phyloP scores from a whole-genome alignment of 2,113 vertebrate species.

The Crotalus helleri region DNA sequence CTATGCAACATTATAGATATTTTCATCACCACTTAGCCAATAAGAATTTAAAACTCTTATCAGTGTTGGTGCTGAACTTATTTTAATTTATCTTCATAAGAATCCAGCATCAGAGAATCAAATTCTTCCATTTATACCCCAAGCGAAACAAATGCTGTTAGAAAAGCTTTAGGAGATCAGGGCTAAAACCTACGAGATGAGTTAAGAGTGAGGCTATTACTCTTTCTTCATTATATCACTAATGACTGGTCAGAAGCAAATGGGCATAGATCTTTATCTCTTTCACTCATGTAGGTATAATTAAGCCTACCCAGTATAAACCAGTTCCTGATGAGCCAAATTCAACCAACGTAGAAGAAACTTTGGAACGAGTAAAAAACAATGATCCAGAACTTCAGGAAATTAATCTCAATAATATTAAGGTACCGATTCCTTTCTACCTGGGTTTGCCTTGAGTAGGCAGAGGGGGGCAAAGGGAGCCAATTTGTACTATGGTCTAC shows the following conservation, averaged over 20 bases:
- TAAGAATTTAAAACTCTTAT: neutral
- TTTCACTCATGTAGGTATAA: slow-evolving; percentile 80
- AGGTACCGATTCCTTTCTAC: slow-evolving; percentile 66
- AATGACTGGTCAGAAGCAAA: neutral
- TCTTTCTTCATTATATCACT: neutral
- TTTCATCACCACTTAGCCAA: neutral
- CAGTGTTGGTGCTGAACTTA: neutral
- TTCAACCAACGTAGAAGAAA: slow-evolving; percentile 90
- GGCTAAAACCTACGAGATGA: neutral
- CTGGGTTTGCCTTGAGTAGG: neutral
- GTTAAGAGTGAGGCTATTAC: neutral
- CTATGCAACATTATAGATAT: neutral
- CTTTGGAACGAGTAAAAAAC: slow-evolving; percentile 81
- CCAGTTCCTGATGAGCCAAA: slow-evolving; percentile 96
- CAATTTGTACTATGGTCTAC: neutral
- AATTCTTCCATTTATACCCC: neutral
- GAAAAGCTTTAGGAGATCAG: neutral
- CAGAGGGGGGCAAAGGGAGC: neutral
- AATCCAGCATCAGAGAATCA: neutral
- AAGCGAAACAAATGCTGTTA: neutral
- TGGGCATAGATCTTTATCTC: neutral
- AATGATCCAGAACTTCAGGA: slow-evolving; percentile 91
- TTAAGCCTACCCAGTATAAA: slow-evolving; percentile 95
- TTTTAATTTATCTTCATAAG: neutral
- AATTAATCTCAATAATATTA: slow-evolving; percentile 97